Evolutionary conservation across 2,797 vertebrate species (phyloP), one percentile per base, ranked within the genome.

Genomic region (Urocyon cinereoargenteus): DNA sequence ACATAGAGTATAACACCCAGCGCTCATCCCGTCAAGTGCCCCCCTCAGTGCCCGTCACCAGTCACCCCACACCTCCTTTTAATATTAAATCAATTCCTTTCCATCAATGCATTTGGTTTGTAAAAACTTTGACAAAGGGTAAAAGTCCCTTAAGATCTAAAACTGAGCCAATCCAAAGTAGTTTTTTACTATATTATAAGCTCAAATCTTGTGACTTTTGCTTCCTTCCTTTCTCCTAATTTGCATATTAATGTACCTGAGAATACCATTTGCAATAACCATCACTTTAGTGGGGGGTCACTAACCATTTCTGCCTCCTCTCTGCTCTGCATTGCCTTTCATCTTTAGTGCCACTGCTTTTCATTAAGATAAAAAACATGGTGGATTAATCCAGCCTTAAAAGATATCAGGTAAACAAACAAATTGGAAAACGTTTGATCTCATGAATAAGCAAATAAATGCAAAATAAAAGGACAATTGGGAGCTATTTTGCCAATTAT

Each of bases 381-480:
- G 59, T 55, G 82, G 90, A 89, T 91, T 95, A 91, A 79, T 78
- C 59, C 95, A 93, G 51, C 51, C 26, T 78, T 89, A 83, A 96
- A 93, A 85, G 73, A 57, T 49, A 94, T 15, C 83, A 34, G 57
- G 34, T 83, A 92, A 96, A 94, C 66, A 88, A 87, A 62, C 31
- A 88, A 90, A 84, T 26, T 61, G 18, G 6, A 90, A 95, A 93
- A 82, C 73, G 18, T 51, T 97, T 93, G 31, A 91, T 93, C 96
- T 94, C 79, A 89, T 72, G 85, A 96, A 88, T 36, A 95, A 86
- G 28, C 86, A 94, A 94, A 96, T 94, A 61, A 81, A 82, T 84
- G 22, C 55, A 93, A 95, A 96, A 90, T 61, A 83, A 94, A 96
- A 83, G 66, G 91, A 72, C 28, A 49, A 51, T n/a, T 79, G 51